Percentiles rank a stretch among this genome's conserved stretches.
Evolutionary conservation across 1,140 invertebrate genomes (phyloP).

Genomic region (Solenopsis fugax): DNA sequence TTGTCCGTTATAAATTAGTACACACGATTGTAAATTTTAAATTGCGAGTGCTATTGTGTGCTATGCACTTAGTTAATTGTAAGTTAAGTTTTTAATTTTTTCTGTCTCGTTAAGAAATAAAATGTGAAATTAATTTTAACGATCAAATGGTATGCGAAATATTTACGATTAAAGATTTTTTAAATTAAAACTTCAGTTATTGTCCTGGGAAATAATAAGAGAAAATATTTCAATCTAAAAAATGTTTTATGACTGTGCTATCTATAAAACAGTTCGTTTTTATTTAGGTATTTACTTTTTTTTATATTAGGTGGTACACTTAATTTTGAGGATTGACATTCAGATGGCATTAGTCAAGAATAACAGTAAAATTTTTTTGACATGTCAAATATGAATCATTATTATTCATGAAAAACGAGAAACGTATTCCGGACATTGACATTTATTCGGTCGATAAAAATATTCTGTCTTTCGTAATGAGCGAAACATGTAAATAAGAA

Average conservation of each 20-base stretch:
- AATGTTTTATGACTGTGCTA: neutral
- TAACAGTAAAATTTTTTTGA: no score
- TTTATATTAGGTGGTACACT: no score
- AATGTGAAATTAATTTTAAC: neutral
- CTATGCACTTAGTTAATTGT: neutral
- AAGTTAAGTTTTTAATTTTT: slow-evolving; percentile 21
- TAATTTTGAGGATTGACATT: no score
- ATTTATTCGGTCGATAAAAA: slow-evolving; percentile 45
- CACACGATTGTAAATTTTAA: neutral
- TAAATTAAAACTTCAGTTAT: neutral
- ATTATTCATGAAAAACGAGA: slow-evolving; percentile 42
- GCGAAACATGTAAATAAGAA: slow-evolving; percentile 48
- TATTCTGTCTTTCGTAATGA: slow-evolving; percentile 25
- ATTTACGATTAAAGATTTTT: neutral
- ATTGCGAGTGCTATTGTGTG: neutral
- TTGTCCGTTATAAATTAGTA: slow-evolving; percentile 1
- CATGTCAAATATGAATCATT: slow-evolving; percentile 3
- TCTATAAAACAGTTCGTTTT: slow-evolving; percentile 13
- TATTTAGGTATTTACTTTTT: neutral
- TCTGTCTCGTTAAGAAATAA: neutral
- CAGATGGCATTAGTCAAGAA: no score
- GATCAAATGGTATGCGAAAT: neutral
- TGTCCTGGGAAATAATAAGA: neutral
- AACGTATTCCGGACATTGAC: slow-evolving; percentile 23
- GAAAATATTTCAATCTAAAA: neutral